phyloP scores from a whole-genome alignment of 2,888 invertebrate species.

The Trileptium ribeirensis region DNA sequence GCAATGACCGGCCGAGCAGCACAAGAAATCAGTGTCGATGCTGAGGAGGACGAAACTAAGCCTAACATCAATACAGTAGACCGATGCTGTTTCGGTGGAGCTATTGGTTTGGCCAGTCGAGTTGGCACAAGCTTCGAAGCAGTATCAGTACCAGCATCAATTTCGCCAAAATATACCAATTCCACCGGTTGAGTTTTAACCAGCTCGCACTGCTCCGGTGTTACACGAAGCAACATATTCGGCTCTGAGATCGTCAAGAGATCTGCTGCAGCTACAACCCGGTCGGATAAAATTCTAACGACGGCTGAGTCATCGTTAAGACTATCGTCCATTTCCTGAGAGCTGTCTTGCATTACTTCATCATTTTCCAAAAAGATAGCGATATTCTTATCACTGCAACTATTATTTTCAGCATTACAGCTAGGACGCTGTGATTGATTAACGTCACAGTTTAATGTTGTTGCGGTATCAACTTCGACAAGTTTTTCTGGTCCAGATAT shows the following conservation, averaged over 20 bases:
- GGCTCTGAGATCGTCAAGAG: neutral
- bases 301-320: neutral
- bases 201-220: neutral
- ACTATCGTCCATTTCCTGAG: neutral
- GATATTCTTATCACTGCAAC: neutral
- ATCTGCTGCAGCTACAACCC: neutral
- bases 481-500: neutral
- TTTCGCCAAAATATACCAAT: conserved; percentile 22
- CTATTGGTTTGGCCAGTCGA: neutral
- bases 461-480: neutral
- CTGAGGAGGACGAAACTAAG: too few relatives aligned
- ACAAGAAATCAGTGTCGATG: too few relatives aligned
- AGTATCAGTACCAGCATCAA: conserved; percentile 6
- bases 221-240: neutral
- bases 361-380: neutral
- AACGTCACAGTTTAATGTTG: neutral
- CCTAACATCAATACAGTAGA: too few relatives aligned
- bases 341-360: neutral
- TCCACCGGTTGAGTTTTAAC: conserved; percentile 24
- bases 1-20: too few relatives aligned
- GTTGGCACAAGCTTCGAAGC: neutral
- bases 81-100: too few relatives aligned
- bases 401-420: neutral
- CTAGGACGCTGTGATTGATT: too few relatives aligned
- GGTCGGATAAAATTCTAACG: neutral